Evolutionary conservation across 2,797 vertebrate species (phyloP).

Genomic region (Adelosebastes latens): DNA sequence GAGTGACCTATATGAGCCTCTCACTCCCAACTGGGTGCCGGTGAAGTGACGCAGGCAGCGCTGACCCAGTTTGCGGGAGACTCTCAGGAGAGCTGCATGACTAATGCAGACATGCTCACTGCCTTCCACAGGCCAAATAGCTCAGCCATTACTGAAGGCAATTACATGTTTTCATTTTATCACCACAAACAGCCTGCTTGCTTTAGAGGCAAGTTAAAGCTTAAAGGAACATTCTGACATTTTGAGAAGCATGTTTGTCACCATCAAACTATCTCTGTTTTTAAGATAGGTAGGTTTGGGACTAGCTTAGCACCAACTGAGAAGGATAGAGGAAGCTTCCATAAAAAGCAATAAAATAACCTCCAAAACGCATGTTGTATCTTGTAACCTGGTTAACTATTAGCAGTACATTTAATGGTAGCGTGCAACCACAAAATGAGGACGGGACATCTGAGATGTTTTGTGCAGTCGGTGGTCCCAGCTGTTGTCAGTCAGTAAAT

Average conservation of each 20-base stretch:
- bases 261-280: neutral
- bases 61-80: constrained; percentile 59
- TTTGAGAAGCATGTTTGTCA: neutral
- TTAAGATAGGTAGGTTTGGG: neutral
- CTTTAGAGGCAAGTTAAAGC: neutral
- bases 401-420: neutral
- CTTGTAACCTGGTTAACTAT: constrained; percentile 3
- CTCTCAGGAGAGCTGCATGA: constrained; percentile 57
- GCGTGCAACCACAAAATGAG: constrained; percentile 22
- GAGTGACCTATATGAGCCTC: constrained; percentile 10
- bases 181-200: constrained; percentile 27
- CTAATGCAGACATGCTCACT: constrained; percentile 49
- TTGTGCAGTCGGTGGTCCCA: constrained; percentile 25
- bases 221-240: neutral
- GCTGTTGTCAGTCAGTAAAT: constrained; percentile 55
- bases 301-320: neutral
- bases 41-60: constrained; percentile 22
- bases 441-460: constrained; percentile 25
- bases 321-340: neutral
- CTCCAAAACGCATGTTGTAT: neutral
- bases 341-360: neutral
- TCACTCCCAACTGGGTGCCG: constrained; percentile 15
- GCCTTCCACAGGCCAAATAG: constrained; percentile 27
- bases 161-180: constrained; percentile 54
- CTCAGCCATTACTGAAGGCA: constrained; percentile 36